A percentile compares a stretch with the other conserved stretches of the same genome.
Evolutionary conservation across 2,888 invertebrate species (phyloP).

Genomic region (Limenitis camilla): DNA sequence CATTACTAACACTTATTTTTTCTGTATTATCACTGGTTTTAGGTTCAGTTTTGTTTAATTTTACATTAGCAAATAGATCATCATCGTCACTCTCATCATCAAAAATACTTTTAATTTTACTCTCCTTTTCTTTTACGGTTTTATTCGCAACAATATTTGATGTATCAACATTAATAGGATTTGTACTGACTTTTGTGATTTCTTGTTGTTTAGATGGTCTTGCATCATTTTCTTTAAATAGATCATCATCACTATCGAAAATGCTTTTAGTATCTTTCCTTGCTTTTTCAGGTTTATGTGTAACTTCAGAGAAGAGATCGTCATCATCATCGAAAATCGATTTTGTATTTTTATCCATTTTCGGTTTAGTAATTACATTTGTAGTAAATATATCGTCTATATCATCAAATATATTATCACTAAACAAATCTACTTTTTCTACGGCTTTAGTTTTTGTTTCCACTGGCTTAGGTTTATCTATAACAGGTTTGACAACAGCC

Average conservation of each 20-base stretch:
- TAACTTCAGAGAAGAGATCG: conserved; percentile 51
- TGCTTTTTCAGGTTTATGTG: conserved; percentile 20
- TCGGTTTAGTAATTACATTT: conserved; percentile 34
- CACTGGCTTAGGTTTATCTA: conserved; percentile 19
- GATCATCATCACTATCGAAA: conserved; percentile 41
- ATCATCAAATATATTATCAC: conserved; percentile 63
- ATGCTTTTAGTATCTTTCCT: conserved; percentile 30
- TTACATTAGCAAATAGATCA: conserved; percentile 36
- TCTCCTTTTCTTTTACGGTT: not conserved
- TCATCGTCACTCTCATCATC: conserved; percentile 45
- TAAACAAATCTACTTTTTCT: conserved; percentile 51
- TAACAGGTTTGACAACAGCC: conserved; percentile 14
- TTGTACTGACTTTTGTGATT: not conserved
- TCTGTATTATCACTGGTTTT: conserved; percentile 5
- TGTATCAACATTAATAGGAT: not conserved
- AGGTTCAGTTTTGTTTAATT: conserved; percentile 9
- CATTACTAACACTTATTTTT: conserved; percentile 4
- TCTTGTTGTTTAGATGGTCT: too few species aligned
- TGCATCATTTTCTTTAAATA: conserved; percentile 32
- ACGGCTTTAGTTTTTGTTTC: conserved; percentile 1
- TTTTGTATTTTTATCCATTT: conserved; percentile 31
- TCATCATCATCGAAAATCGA: conserved; percentile 58
- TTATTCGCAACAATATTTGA: not conserved
- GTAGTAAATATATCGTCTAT: conserved; percentile 61
- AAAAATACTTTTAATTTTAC: conserved; percentile 35